Evolutionary conservation across 2,888 invertebrate species (phyloP).

Genomic region (Ornithoptera alexandrae): DNA sequence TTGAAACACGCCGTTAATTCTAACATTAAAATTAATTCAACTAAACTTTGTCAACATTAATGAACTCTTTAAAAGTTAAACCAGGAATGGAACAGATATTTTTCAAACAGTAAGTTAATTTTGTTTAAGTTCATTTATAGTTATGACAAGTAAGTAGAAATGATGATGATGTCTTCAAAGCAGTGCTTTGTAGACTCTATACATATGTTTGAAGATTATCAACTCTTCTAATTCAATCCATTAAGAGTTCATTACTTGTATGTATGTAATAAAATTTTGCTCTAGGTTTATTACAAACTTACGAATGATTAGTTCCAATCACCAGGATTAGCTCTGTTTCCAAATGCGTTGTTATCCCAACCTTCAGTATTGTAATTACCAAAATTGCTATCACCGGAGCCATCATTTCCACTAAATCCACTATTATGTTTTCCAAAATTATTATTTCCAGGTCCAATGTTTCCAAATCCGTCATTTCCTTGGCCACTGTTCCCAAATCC

Average conservation of each 20-base stretch:
- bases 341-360: neutral
- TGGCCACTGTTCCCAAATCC: constrained; percentile 30
- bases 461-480: constrained; percentile 34
- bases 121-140: no score
- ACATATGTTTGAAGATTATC: neutral
- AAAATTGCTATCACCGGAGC: neutral
- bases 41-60: no score
- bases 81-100: no score
- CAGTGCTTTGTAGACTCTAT: no score
- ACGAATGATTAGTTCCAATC: constrained; percentile 18
- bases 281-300: neutral
- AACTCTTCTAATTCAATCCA: neutral
- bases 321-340: neutral
- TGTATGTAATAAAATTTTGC: neutral
- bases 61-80: no score
- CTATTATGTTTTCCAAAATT: constrained; percentile 18
- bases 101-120: no score
- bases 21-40: no score
- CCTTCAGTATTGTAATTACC: neutral
- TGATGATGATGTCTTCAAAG: no score
- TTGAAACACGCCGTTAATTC: no score
- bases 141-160: no score
- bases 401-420: constrained; percentile 33
- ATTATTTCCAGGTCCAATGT: neutral
- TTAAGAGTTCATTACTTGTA: neutral